Percentiles rank a stretch among this genome's conserved stretches.
Conservation (phyloP, 2,888 invertebrate species). For the Cantharis rustica region DNA sequence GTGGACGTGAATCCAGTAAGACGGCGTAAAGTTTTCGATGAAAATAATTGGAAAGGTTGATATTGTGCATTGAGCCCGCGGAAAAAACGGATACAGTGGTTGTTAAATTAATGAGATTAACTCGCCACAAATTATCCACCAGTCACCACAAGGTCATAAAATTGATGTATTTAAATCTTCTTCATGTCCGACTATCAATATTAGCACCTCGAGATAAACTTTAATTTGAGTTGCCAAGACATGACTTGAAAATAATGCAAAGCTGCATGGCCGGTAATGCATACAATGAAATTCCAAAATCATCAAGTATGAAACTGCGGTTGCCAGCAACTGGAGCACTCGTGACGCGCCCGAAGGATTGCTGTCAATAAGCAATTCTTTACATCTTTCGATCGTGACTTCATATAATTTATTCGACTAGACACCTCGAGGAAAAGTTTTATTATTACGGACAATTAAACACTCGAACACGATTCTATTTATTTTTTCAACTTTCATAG, state of each 20-base stretch:
- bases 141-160: neutral
- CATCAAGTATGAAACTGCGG: constrained; percentile 8
- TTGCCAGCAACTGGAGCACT: constrained; percentile 27
- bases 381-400: constrained; percentile 30
- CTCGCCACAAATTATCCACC: neutral
- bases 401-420: constrained; percentile 32
- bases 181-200: neutral
- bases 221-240: neutral
- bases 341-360: constrained; percentile 34
- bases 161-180: neutral
- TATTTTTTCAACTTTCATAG: constrained; percentile 10
- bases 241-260: neutral
- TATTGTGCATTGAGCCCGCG: neutral
- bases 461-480: constrained; percentile 9
- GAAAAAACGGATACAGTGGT: neutral
- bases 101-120: neutral
- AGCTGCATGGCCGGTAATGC: neutral
- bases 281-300: neutral
- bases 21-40: neutral
- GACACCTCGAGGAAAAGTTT: constrained; percentile 32
- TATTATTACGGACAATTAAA: constrained; percentile 29
- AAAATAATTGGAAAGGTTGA: neutral
- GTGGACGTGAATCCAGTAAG: neutral
- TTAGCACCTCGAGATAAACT: neutral
- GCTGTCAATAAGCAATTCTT: constrained; percentile 29